phyloP scores from a whole-genome alignment of 2,797 vertebrate genomes.

The Columba guinea region DNA sequence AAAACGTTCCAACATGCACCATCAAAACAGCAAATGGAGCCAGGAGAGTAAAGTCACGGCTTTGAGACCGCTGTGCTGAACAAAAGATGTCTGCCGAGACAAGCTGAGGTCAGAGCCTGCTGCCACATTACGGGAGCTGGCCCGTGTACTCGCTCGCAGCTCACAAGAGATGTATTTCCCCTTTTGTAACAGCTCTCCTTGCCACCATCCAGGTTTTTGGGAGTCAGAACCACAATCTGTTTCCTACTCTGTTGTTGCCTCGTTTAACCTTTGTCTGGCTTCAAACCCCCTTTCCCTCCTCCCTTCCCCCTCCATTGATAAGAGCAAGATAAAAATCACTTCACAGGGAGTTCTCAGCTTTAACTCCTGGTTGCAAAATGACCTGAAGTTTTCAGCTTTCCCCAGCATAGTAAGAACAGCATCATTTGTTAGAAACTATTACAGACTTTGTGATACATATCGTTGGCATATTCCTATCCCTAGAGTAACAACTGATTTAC shows the following conservation, averaged over 20 bases:
- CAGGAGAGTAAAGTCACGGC: background rate
- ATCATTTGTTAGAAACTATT: background rate
- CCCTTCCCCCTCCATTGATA: background rate
- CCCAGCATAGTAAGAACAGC: background rate
- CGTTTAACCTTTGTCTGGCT: background rate
- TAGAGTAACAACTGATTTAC: background rate
- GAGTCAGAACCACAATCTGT: background rate
- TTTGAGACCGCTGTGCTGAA: background rate
- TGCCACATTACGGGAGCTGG: background rate
- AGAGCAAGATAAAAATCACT: background rate
- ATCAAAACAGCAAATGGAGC: background rate
- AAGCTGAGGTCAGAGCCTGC: background rate
- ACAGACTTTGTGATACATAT: background rate
- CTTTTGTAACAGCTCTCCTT: background rate
- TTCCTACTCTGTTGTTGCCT: background rate
- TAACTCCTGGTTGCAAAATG: background rate
- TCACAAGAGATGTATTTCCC: background rate
- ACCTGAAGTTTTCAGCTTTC: background rate
- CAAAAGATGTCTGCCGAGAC: background rate
- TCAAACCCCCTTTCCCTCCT: background rate
- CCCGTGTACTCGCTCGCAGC: background rate
- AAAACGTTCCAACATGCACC: fast-evolving
- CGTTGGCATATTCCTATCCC: background rate
- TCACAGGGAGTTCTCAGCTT: background rate
- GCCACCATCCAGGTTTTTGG: background rate